Evolutionary conservation across 2,797 vertebrate genomes (phyloP), one percentile per base, ranked within the genome.

Genomic region (Hylomyscus alleni): DNA sequence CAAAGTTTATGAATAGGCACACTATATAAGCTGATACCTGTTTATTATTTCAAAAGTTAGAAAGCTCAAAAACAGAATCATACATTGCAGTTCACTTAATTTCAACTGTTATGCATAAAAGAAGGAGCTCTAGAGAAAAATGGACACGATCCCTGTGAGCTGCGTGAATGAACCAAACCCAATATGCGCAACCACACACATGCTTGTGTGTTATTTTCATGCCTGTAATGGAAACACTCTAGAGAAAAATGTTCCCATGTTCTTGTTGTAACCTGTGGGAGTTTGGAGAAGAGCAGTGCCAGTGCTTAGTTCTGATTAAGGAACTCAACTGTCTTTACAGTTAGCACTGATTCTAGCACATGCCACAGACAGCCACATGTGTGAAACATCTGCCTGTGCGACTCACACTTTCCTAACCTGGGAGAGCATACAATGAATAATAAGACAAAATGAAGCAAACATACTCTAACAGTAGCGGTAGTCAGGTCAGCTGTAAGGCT

Each of bases 31-130:
- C 78, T 90, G 2, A 9, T 2, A 86, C 37, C 37, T 60, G 31
- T n/a, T 91, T 58, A 60, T 93, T 92, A 92, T 90, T 94, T 95
- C 60, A 37, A 76, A 93, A 85, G 50, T 73, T 9, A 62, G 31
- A 67, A 77, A 92, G 89, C 29, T 73, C 75, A 95, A 73, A 73
- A 69, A 82, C 3, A 15, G 72, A 65, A 80, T 65, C 31, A 6
- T 37, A 44, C 34, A 47, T 0, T 69, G 37, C 80, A 47, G 77
- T 77, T 89, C 19, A 85, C 72, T 89, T 82, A 76, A 85, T 88
- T 67, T 56, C 37, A 96, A 56, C 11, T 90, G n/a, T 76, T 54
- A 91, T 31, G 3, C 34, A 93, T 72, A 29, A 93, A 91, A 94
- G 12, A 22, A 89, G n/a, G 22, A 82, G 22, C 40, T 5, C 19